These are phyloP conservation scores for Mormyrus lacerda DNA, from an alignment of 2,113 vertebrate species.

Conservation along the genomic window DNA sequence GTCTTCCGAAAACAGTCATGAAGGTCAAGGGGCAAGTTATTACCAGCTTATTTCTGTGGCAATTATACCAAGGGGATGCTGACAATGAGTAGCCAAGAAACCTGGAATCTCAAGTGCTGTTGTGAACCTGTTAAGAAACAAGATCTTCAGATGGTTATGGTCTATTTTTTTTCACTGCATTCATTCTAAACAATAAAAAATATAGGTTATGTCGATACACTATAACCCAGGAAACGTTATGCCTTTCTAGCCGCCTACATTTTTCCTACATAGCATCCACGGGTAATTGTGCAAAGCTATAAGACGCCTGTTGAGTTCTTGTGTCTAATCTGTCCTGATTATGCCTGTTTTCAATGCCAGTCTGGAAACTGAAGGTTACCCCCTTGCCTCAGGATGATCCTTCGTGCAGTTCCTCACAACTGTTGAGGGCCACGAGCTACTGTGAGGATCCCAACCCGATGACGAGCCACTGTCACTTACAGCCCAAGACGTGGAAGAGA, in stretches of 20 bases:
- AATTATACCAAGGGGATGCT: neutral
- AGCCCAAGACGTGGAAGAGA: neutral
- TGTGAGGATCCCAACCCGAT: neutral
- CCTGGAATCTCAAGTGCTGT: neutral
- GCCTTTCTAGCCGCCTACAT: neutral
- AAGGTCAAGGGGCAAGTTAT: neutral
- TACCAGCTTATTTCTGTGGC: neutral
- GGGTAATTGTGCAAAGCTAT: neutral
- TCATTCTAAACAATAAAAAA: neutral
- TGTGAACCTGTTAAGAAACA: neutral
- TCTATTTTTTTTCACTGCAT: neutral
- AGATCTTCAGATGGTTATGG: neutral
- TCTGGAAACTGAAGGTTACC: neutral
- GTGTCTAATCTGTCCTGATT: neutral
- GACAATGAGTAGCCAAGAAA: neutral
- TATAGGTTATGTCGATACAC: neutral
- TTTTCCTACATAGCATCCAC: neutral
- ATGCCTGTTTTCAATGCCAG: neutral
- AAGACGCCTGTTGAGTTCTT: neutral
- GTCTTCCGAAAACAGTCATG: neutral
- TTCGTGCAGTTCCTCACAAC: neutral
- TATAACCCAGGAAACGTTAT: neutral
- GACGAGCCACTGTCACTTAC: neutral
- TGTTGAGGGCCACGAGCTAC: neutral
- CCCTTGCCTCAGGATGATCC: neutral